Base-by-base conservation (phyloP, 1,140 invertebrate species). In the Oscheius sp. region DNA sequence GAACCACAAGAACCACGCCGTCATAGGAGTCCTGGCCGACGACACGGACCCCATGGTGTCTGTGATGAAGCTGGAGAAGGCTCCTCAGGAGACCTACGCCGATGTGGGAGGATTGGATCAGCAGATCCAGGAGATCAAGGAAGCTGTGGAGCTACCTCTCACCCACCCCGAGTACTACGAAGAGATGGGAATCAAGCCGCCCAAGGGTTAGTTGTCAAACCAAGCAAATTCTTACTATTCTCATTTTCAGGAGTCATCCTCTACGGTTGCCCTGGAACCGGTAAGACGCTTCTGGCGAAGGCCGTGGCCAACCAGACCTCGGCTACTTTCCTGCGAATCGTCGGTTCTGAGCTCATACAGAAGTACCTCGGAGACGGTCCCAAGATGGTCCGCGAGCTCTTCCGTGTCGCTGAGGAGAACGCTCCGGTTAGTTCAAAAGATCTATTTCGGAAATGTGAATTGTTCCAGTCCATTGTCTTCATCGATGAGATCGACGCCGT, bases 41-140 rank as follows among this genome's bases (percentile, higher is more conserved):
- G 97, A 99, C 84, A 97, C 95, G n/a, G 97, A 99, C 88, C 97
- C 97, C 18, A 99, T 99, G 96, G 97, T 99, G 1, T 99, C 95
- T 34, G 97, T 99, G 0, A 99, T 99, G 97, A 99, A 99, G 86
- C 85, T 99, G 38, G 97, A 99, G 83, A 99, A 99, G 85, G 97
- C 97, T 28, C 97, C 97, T 13, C 94, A 98, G 86, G 97, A 99
- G 87, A 99, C 97, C 0, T 99, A 99, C 85, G 96, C 96, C 20
- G 97, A 99, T 87, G 99, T 99, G 86, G 97, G 97, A 84, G 96
- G 95, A 52, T 87, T 99, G n/a, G 96, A 99, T 85, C 94, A 93
- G 58, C 97, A 99, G 87, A 99, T 99, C 86, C 96, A 99, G 86
- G 97, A 99, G 89, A 99, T 97, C 62, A 95, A 99, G 87, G 97